Conservation (phyloP, 2,113 vertebrate genomes). For the Ammodramus savannarum region DNA sequence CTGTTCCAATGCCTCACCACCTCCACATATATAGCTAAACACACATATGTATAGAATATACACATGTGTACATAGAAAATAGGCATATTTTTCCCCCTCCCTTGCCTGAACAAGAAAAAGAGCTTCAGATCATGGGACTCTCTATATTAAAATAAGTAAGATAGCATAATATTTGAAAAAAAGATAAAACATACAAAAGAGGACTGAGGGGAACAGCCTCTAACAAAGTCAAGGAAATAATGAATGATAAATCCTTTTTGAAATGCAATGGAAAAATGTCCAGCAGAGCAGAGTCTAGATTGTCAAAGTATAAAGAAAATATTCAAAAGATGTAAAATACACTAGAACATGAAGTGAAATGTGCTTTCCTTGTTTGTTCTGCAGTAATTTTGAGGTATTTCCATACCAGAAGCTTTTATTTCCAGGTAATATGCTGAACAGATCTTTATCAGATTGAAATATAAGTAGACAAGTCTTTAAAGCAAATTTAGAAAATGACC, state of each 20-base stretch:
- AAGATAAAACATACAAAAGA: background rate
- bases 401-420: background rate
- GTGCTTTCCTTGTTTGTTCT: background rate
- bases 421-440: background rate
- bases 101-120: accelerated
- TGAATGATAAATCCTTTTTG: background rate
- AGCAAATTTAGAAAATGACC: background rate
- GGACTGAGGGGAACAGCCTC: background rate
- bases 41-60: background rate
- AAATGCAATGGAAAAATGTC: background rate
- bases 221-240: background rate
- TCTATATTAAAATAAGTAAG: background rate
- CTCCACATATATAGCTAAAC: background rate
- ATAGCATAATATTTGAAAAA: background rate
- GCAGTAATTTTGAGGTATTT: background rate
- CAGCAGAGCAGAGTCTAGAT: background rate
- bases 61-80: background rate
- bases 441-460: background rate
- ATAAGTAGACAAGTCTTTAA: background rate
- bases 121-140: background rate
- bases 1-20: background rate
- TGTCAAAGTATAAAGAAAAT: background rate
- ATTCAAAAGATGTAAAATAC: background rate
- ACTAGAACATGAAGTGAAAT: background rate
- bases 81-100: accelerated